Evolutionary conservation across 1,140 invertebrate species (phyloP), one percentile per base, ranked within the genome.

Genomic region (Zaprionus tsacasi): DNA sequence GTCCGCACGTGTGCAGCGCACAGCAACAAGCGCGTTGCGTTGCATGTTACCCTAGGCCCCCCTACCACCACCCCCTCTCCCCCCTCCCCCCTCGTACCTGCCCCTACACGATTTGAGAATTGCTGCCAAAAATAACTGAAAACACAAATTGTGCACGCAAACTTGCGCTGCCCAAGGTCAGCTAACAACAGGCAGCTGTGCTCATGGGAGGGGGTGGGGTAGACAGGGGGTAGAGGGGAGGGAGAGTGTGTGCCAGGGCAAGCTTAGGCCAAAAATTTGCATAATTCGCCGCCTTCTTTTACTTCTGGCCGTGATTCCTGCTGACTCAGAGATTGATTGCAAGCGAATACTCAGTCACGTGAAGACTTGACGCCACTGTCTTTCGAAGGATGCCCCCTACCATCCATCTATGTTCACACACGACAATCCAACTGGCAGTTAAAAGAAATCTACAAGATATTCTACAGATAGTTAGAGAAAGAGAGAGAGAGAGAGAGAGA

Each of bases 1-100:
- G 59, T 45, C 50, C 64, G 50, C 52, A 74, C n/a, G n/a, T 61
- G 69, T 76, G 50, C 21, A 15, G 2, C 21, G 3, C 40, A 40
- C 56, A 66, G 81, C 81, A 83, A 83, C 81, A 85, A 80, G 81
- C 81, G 59, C 43, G 45, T n/a, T n/a, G n/a, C n/a, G 82, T 78
- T 86, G 82, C 82, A 85, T 85, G 81, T 78, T 76, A 45, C 13
- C 13, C 13, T 0, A 4, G 0, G 63, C 68, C 76, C 1, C 21
- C 21, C 21, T 21, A 1, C 58, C 33, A 35, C 10, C 33, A n/a
- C 6, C 33, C 2, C 43, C 48, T 8, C 33, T 0, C 33, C 4
- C 7, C 0, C 33, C 33, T 35, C 10, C 7, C 33, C 38, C 13
- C 13, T n/a, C n/a, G n/a, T n/a, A n/a, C 2, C 13, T 40, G 11